Base-by-base conservation (phyloP, 1,140 invertebrate genomes). In the Solen grandis region DNA sequence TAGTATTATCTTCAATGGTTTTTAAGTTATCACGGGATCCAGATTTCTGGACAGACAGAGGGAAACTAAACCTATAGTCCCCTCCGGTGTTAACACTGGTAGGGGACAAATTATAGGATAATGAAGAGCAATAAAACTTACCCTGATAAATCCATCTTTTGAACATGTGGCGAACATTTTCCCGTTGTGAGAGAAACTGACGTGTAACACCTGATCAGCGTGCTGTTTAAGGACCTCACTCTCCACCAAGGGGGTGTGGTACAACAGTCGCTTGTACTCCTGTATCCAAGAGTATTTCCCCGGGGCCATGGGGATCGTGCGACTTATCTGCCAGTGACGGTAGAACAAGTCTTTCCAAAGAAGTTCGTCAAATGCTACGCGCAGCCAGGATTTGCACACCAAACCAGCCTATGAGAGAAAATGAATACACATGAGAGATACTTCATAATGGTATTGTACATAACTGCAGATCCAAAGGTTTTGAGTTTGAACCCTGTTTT, bases 161-260 rank as follows among this genome's bases (percentile, higher is more conserved):
- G 96, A 97, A 87, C 96, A 96, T 8, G 96, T 97, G 22, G 96
- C 95, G 93, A 97, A 97, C 94, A 96, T 95, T 91, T 95, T 94
- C 0, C 96, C 96, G 94, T 97, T 96, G 89, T 97, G 96, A 0
- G 96, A 95, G 92, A 97, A 97, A 87, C 96, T 96, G 41, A 97
- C 96, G 91, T 97, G 96, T 59, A 97, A 93, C 36, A 97, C 96
- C 62, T 91, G 89, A 62, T 91, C 90, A 13, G 83, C 86, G 68
- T 91, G 90, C 93, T 52, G 94, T 92, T 90, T 96, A 95, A 97
- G 88, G 16, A 94, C 94, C 92, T 97, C 96, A 10, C 95, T 95
- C 92, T 96, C 94, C 31, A 97, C 92, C 31, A 95, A 93, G 0
- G 97, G 96, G 70, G 95, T 95, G 83, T 96, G 94, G 87, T 95